Base-by-base conservation (phyloP, 2,888 invertebrate genomes). In the Phasia obesa region DNA sequence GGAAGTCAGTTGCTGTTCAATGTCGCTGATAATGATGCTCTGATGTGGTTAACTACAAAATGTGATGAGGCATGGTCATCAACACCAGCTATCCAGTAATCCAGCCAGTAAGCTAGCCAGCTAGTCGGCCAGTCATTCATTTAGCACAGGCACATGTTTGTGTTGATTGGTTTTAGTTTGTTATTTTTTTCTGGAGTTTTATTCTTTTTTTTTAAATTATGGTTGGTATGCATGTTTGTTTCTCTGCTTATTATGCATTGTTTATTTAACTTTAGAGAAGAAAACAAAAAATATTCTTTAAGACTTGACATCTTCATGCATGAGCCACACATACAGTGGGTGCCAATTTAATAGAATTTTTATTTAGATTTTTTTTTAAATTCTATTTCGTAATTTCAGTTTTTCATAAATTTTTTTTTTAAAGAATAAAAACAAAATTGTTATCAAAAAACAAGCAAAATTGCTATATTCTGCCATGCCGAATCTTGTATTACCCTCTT, bases 11-110 rank as follows among this genome's bases (percentile, higher is more conserved):
- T 55, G 65, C 44, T 75, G 70, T 64, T 71, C 42, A 44, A 44
- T 47, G 38, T 13, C 35, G 13, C 11, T 65, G 60, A 64, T 71
- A 81, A 81, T 55, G 31, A 62, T 27, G 47, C 2, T 57, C 21
- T 65, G 65, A 59, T 67, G 65, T 75, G 67, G 55, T 42, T 44
- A 62, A 71, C 59, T 64, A 31, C 59, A 77, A 60, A 79, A 70
- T 79, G 75, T 71, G 83, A 76, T 83, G 83, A 79, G 67, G 11
- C 67, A 67, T 83, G 75, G 60, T 76, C 79, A 76, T 79, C 79
- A 67, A 55, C 83, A 75, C 31, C 44, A 74, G 53, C 59, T 51
- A 70, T 62, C 19, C 59, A 65, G 60, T 17, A 31, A 65, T 62
- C 53, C 64, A 69, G 67, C 44, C 53, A 65, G 35, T 31, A n/a